Evolutionary conservation across 1,140 invertebrate genomes (phyloP), one percentile per base, ranked within the genome.

Genomic region (Thaumetopoea pityocampa): DNA sequence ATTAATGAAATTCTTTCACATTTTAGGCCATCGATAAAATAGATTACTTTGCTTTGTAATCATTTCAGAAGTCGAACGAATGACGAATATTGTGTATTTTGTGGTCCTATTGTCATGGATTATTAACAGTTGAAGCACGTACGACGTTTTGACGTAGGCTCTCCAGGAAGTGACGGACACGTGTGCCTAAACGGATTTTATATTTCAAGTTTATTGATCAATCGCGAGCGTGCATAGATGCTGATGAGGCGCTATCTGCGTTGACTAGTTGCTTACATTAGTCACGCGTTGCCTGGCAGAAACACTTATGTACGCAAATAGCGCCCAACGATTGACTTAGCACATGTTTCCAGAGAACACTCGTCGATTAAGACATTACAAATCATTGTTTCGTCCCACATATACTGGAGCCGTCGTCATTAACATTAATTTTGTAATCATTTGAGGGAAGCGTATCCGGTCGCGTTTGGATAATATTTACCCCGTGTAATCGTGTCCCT

Each of bases 211-310:
- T 58, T 56, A 56, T 54, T 57, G 32, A 27, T 51, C 33, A 45
- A 45, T 49, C 14, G 41, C 56, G 22, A 59, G 28, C 30, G 28
- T 48, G 56, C 45, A 32, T 42, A 62, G 56, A 65, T 62, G 58
- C 69, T 71, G 66, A 70, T 63, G 64, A 41, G 32, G 52, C 58
- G 53, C 53, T 68, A 62, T 65, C 54, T 61, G 50, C 43, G 50
- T 69, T 72, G 67, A 77, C 70, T 77, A 72, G 78, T 78, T 77
- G 70, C 66, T 71, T 65, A 66, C 66, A 72, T 78, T 71, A 68
- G 54, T 67, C 65, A 63, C 61, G 57, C 40, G 41, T 41, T 48
- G 36, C 46, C 62, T 56, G 57, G 45, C 62, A 51, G 44, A 53
- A 45, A 44, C 40, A 52, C 27, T 30, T n/a, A 43, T 48, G 61